Base-by-base conservation (phyloP, 2,113 vertebrate species). In the Oncorhynchus kisutch region DNA sequence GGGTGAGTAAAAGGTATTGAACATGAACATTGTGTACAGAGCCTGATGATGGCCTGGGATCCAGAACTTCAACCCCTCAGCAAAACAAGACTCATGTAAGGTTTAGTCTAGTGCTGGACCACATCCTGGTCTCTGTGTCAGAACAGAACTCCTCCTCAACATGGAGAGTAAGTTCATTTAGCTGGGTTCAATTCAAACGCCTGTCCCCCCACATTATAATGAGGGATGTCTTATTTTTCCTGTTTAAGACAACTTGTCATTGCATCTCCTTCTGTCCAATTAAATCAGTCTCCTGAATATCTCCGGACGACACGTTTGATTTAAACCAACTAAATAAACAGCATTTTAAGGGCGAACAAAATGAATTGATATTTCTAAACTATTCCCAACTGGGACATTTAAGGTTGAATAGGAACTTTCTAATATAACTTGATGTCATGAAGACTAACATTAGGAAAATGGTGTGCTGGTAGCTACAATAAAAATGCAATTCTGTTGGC, bases 401-500 rank as follows among this genome's bases (percentile, higher is more conserved):
- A 31, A 22, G 25, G 7, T 64, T 70, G 4, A 70, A 64, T 49
- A 62, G 48, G 31, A 48, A 57, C 24, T 66, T 31, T 54, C 18
- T 18, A 18, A 18, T 54, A 13, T 54, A 13, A 54, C 16, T 5
- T 54, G 51, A 18, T 54, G 51, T 4, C 51, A 54, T 4, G 16
- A 4, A 54, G 4, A 54, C 12, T 18, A 5, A 54, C 4, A 54
- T 54, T 18, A 54, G 51, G 51, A 54, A 0, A 34, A 72, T 5
- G 1, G 51, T 18, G 12, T 18, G 51, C 51, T 54, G 51, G 16
- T 54, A 18, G 14, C 49, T 51, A 69, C 57, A 16, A 11, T 2
- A 29, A 49, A 65, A 70, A 22, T 16, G 57, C 2, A 22, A 75
- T 69, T 34, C 48, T 75, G 74, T 60, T 69, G 74, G 29, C 20